Base-by-base conservation (phyloP, 53 echinoderm and acorn worm species). In the Zoroaster sp. region DNA sequence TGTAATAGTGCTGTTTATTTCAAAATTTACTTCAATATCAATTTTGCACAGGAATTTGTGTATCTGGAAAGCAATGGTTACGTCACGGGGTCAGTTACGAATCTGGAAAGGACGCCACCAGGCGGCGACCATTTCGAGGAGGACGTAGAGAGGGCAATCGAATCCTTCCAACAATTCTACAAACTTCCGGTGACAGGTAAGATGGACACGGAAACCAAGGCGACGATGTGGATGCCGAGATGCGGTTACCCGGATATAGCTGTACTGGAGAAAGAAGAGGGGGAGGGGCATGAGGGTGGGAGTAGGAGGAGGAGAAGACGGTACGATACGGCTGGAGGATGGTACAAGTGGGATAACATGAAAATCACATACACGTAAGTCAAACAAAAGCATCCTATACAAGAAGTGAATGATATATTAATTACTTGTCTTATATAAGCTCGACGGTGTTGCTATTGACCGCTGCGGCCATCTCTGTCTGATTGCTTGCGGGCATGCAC, bases 211-310 rank as follows among this genome's bases (percentile, higher is more conserved):
- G 88, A 43, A 9, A 92, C 96, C 42, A 89, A 93, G 73, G 65
- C 41, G 34, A 46, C 86, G 14, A 96, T 96, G 96, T 90, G 88
- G 90, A 89, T 83, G 33, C 91, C 96, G n/a, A 83, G 96, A 51
- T 96, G 96, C 51, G 96, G 96, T 9, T 96, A 76, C 70, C 90
- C 96, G n/a, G 96, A 96, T 77, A 72, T 93, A 28, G 91, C 87
- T 1, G 88, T 83, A 36, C 70, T 89, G 55, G 85, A 89, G 49
- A 87, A 90, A 17, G 87, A 75, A 32, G 78, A 32, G 38, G 75
- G 45, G 79, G 42, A 49, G 67, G 31, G 51, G 44, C 80, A 34
- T 18, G 78, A 35, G 9, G 75, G 69, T 18, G 72, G 21, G 3
- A 66, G 35, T 9, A 90, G 53, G 21, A 80, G 74, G 55, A 69